phyloP scores from a whole-genome alignment of 2,797 vertebrate species.

The Myotis planiceps region DNA sequence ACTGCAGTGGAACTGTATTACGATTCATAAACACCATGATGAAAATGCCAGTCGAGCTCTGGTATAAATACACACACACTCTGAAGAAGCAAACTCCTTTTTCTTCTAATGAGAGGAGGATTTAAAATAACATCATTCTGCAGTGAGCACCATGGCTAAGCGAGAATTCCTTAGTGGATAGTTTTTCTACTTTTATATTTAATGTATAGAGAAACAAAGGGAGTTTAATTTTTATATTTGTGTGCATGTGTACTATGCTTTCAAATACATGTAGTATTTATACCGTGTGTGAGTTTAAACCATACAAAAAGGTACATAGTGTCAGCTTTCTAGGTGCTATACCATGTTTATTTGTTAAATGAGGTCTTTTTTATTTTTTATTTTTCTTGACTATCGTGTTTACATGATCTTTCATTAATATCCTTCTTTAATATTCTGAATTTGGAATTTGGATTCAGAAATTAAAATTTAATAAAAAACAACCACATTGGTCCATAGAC shows the following conservation, averaged over 20 bases:
- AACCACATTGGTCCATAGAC: background rate
- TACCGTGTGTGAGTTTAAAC: background rate
- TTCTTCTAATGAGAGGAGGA: slow-evolving; percentile 45
- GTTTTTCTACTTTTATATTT: slow-evolving; percentile 34
- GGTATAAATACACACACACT: slow-evolving; percentile 55
- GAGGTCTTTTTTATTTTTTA: background rate
- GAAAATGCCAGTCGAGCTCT: slow-evolving; percentile 67
- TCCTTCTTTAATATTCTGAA: background rate
- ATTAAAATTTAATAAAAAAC: slow-evolving; percentile 57
- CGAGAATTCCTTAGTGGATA: slow-evolving; percentile 12
- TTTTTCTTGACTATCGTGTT: background rate
- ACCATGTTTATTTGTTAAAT: background rate
- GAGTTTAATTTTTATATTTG: slow-evolving; percentile 19
- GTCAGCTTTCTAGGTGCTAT: background rate
- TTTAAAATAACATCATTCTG: slow-evolving; percentile 65
- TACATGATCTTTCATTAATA: background rate
- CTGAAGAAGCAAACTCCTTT: slow-evolving; percentile 63
- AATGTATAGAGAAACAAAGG: slow-evolving; percentile 11
- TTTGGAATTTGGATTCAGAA: slow-evolving; percentile 40
- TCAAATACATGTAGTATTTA: background rate
- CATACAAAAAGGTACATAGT: background rate
- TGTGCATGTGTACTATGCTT: background rate
- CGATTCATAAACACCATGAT: slow-evolving; percentile 68
- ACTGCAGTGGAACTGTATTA: slow-evolving; percentile 69
- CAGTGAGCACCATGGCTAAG: background rate